Evolutionary conservation across 2,797 vertebrate genomes (phyloP).

Genomic region (Micrastur ruficollis): DNA sequence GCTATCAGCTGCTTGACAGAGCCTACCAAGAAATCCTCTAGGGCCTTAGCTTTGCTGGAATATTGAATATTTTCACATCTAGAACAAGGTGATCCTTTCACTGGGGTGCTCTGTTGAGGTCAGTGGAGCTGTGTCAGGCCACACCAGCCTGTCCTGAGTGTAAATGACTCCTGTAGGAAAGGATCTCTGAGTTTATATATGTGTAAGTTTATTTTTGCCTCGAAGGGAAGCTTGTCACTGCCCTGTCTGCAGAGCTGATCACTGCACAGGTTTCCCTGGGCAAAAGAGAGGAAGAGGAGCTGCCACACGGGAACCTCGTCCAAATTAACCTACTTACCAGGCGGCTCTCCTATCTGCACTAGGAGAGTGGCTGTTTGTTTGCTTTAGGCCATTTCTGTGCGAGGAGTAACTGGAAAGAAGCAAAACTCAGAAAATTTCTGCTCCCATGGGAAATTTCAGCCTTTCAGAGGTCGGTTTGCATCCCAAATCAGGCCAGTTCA

Average conservation of each 20-base stretch:
- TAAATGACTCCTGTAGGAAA: neutral
- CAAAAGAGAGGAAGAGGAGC: neutral
- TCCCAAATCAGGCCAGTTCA: constrained; percentile 16
- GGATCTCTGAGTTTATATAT: neutral
- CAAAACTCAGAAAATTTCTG: neutral
- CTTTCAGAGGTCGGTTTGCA: neutral
- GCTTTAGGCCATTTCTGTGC: constrained; percentile 4
- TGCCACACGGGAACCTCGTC: neutral
- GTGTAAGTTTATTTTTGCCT: neutral
- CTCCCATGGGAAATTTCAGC: constrained; percentile 4
- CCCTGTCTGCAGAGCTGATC: neutral
- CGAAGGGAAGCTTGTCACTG: neutral
- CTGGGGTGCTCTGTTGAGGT: neutral
- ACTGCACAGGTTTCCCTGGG: neutral
- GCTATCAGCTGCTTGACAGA: neutral
- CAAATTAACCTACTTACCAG: constrained; percentile 19
- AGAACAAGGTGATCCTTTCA: neutral
- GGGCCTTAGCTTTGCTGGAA: neutral
- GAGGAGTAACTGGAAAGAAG: neutral
- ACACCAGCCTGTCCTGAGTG: neutral
- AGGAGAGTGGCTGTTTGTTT: constrained; percentile 3
- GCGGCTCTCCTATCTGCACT: neutral
- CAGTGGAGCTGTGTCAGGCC: neutral
- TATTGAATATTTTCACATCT: neutral
- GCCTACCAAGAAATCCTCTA: neutral